These are phyloP conservation scores for Neoarius graeffei DNA, from an alignment of 2,113 vertebrate genomes.

Conservation along the genomic window DNA sequence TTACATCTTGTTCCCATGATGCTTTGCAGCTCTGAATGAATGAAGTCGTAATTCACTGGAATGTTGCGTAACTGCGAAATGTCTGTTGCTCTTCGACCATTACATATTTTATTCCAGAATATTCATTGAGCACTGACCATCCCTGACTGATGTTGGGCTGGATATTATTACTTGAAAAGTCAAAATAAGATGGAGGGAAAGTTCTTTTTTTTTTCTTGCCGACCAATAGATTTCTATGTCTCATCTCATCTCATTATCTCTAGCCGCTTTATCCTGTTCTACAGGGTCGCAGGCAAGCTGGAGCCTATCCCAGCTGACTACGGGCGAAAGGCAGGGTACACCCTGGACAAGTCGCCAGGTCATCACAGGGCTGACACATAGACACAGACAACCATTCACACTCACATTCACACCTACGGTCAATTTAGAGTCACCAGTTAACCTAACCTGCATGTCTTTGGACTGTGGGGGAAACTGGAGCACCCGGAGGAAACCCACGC, in stretches of 20 bases:
- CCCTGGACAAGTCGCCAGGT: too few species aligned
- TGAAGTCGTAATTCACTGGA: neutral
- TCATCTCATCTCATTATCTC: neutral
- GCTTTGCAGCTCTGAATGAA: neutral
- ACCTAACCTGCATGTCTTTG: too few species aligned
- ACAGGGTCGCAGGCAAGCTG: too few species aligned
- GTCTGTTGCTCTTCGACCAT: neutral
- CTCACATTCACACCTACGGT: too few species aligned
- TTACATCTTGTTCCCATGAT: conserved; percentile 2
- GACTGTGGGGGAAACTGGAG: too few species aligned
- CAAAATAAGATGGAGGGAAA: conserved; percentile 22
- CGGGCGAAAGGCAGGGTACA: too few species aligned
- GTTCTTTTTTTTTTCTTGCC: neutral
- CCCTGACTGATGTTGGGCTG: neutral
- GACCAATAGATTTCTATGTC: conserved; percentile 10
- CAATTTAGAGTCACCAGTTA: too few species aligned
- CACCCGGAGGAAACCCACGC: too few species aligned
- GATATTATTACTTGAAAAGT: conserved; percentile 41
- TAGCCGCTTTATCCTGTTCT: too few species aligned
- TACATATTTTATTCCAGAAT: neutral
- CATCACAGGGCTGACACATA: too few species aligned
- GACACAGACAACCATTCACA: too few species aligned
- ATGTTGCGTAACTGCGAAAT: neutral
- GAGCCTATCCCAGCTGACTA: too few species aligned
- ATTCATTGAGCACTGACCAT: neutral